Percentiles rank a stretch among this genome's conserved stretches.
Conservation (phyloP, 2,797 vertebrate species). For the Bufotes viridis region DNA sequence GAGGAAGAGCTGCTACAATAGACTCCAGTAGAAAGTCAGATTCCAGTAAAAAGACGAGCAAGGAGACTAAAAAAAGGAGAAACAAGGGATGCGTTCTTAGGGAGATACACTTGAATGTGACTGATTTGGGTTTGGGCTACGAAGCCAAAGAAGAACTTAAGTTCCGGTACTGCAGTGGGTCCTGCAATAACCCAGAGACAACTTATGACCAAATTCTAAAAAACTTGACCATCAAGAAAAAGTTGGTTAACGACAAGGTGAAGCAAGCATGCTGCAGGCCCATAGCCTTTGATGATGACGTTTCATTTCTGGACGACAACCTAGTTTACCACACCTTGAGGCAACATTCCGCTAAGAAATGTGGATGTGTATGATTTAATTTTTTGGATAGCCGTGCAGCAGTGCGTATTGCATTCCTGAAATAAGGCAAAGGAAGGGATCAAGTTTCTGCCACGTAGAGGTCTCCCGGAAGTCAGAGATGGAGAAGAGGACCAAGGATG, state of each 20-base stretch:
- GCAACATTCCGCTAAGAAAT: conserved; percentile 97
- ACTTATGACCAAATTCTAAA: conserved; percentile 98
- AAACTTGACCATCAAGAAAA: conserved; percentile 93
- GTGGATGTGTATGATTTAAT: conserved; percentile 86
- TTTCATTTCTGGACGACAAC: conserved; percentile 96
- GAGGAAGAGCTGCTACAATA: conserved; percentile 75
- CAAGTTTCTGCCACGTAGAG: conserved; percentile 74
- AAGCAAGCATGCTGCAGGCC: conserved; percentile 95
- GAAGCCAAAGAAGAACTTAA: conserved; percentile 97
- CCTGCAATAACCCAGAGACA: conserved; percentile 90
- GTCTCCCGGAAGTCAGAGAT: conserved; percentile 66
- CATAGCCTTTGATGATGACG: conserved; percentile 91
- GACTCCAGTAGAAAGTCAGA: conserved; percentile 68
- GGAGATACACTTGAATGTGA: conserved; percentile 95
- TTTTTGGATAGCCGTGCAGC: conserved; percentile 64
- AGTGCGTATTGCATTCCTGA: conserved; percentile 77
- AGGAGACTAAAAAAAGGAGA: conserved; percentile 74
- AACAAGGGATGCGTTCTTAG: conserved; percentile 90
- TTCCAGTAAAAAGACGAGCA: conserved; percentile 76
- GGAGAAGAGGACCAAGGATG: conserved; percentile 78
- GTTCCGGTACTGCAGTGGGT: conserved; percentile 96
- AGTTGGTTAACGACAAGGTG: conserved; percentile 88
- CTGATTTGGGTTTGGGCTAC: conserved; percentile 95
- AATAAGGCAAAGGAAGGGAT: conserved; percentile 74
- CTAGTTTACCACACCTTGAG: conserved; percentile 95